Base-by-base conservation (phyloP, 1,140 invertebrate genomes). In the Xylocopa sonorina region DNA sequence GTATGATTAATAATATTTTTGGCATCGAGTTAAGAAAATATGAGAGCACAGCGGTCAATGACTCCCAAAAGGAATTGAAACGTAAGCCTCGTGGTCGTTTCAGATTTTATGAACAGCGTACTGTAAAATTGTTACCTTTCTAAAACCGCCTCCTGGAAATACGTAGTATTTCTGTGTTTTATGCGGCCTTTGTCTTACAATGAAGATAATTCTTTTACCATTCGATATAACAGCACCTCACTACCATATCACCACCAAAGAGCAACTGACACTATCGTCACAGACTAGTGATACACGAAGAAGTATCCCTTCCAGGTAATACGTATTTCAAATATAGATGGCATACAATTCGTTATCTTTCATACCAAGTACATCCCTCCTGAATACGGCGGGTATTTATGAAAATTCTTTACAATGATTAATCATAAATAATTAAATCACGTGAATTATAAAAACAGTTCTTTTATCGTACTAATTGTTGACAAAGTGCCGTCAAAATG, bases 161-260 rank as follows among this genome's bases (percentile, higher is more conserved):
- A 43, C 27, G 21, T 24, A 43, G 14, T 27, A 46, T 53, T 41
- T 64, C 57, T 69, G 4, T 12, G 48, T 69, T 58, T 50, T 41
- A 29, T 14, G 16, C 9, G 21, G 29, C 27, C 82, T 85, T 85
- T 85, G 78, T 85, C 74, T 41, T 24, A 71, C 24, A 83, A 73
- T 51, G 27, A 10, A 14, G 60, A 21, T 69, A 66, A 71, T 71
- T 16, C 5, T 21, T n/a, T 12, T 16, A 46, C 3, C 10, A 66
- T 32, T 10, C 34, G 24, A 12, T 0, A 12, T 16, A 34, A n/a
- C n/a, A n/a, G n/a, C n/a, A n/a, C n/a, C n/a, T n/a, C n/a, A n/a
- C 46, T 5, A 5, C 2, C 29, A 16, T 27, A 2, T 12, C 53
- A 64, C 27, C 5, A 14, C 3, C 27, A 21, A 60, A 1, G 53